A percentile compares a stretch with the other conserved stretches of the same genome.
Conservation (phyloP, 2,797 vertebrate genomes). For the Schizothorax lantsangensis region DNA sequence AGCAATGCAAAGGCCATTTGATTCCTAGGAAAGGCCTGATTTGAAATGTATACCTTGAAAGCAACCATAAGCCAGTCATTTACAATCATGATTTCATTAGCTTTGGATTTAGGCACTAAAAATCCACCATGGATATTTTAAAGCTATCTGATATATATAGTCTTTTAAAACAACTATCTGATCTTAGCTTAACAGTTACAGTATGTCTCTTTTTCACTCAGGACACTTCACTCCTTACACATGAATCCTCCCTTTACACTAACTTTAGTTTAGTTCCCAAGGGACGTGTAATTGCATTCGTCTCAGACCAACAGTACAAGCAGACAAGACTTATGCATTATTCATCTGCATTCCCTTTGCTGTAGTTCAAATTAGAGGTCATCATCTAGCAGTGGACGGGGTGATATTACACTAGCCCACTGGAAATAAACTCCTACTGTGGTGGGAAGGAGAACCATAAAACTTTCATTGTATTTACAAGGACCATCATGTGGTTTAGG, state of each 20-base stretch:
- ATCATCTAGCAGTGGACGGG: slow-evolving; percentile 59
- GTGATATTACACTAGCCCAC: slow-evolving; percentile 53
- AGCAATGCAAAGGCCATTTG: neutral
- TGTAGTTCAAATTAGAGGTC: slow-evolving; percentile 78
- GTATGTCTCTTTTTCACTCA: neutral
- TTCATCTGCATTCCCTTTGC: slow-evolving; percentile 67
- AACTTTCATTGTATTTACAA: slow-evolving; percentile 62
- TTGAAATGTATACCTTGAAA: neutral
- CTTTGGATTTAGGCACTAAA: neutral
- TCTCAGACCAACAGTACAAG: slow-evolving; percentile 71
- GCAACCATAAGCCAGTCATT: neutral
- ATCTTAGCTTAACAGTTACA: neutral
- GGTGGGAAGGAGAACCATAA: slow-evolving; percentile 55
- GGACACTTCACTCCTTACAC: neutral
- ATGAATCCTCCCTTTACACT: neutral
- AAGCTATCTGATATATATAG: too few species aligned
- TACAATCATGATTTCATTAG: neutral
- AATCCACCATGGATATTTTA: neutral
- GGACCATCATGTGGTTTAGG: slow-evolving; percentile 53
- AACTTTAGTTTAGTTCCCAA: slow-evolving; percentile 61
- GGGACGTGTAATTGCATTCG: slow-evolving; percentile 73
- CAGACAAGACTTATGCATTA: slow-evolving; percentile 71
- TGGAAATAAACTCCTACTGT: slow-evolving; percentile 60
- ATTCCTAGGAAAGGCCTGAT: neutral
- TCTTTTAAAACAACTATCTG: neutral